Base-by-base conservation (phyloP, 2,888 invertebrate species). In the Heliconius hortense region DNA sequence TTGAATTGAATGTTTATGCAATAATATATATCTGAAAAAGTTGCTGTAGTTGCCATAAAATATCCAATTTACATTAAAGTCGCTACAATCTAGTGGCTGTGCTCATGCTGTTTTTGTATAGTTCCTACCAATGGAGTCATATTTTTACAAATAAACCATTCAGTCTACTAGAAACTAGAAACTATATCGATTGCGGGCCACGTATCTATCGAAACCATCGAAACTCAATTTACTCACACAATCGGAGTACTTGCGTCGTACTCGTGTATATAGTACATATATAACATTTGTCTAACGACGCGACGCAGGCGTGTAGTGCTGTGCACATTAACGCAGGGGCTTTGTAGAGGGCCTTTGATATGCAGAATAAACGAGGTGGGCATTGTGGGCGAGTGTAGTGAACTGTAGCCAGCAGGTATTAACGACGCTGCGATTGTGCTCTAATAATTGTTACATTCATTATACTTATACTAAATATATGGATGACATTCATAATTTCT, bases 311-410 rank as follows among this genome's bases (percentile, higher is more conserved):
- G 77, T 78, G 76, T 83, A 82, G 80, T 81, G 79, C 74, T 18
- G 56, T 60, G 21, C 69, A 82, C 84, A 82, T 82, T 84, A 84
- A 86, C 78, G 78, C 76, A 72, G 77, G 76, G 85, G 83, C 86
- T 87, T 88, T 89, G 88, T 87, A 83, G 81, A 84, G 84, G 72
- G 80, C 86, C 87, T 89, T 88, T 88, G 87, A 87, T 87, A 87
- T 85, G 85, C 82, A 86, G 86, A 87, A 88, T 87, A 87, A 87
- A 87, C 87, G 85, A 85, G 84, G 85, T 80, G 80, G 84, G 82
- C 77, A 86, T 85, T 86, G 84, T 85, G 79, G 82, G 82, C 81
- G 82, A 76, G 85, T 84, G 86, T 85, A 87, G 83, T 85, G 84
- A 82, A 80, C 79, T 76, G 79, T 80, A 73, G 66, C 70, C 56